Evolutionary conservation across 2,113 vertebrate genomes (phyloP), one percentile per base, ranked within the genome.

Genomic region (Clarias gariepinus): DNA sequence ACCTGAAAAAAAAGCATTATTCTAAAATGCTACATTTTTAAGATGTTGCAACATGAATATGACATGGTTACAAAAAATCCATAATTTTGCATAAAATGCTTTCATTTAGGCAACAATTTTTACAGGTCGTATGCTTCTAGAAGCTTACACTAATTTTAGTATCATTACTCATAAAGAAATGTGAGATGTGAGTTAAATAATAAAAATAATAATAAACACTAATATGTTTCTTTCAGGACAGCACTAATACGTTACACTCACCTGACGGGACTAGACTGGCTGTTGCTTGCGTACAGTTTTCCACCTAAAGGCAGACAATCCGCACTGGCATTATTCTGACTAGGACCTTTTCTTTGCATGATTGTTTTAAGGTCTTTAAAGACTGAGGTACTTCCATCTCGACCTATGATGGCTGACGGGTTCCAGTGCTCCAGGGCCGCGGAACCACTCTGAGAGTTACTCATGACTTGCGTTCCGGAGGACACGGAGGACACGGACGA

Each of bases 311-410:
- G 91, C 30, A 90, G 85, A 61, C 36, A n/a, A 76, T 94, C 94
- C 11, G 90, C 92, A 23, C 90, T 79, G 0, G 92, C 83, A 1
- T 94, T 90, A 80, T 95, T 94, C 19, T 92, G 91, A 0, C 91
- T 88, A 68, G 90, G 61, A 66, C 90, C 92, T 90, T 95, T 98
- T 33, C 94, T 92, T 69, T 96, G 94, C 77, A 94, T 53, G 4
- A 92, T 93, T 82, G 94, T 95, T 80, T 95, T 95, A 91, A 93
- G 92, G 76, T 97, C 96, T 89, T 93, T 96, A 79, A 94, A 95
- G 86, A 96, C 92, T 0, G 96, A 96, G 58, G 95, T 91, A 33
- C 95, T 93, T 80, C 96, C 96, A 0, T 96, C 95, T 81, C 94
- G 95, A 5, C 96, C 93, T 76, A 95, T 1, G 6, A 95, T 95